Evolutionary conservation across 2,113 vertebrate species (phyloP).

Genomic region (Pardalotus punctatus): DNA sequence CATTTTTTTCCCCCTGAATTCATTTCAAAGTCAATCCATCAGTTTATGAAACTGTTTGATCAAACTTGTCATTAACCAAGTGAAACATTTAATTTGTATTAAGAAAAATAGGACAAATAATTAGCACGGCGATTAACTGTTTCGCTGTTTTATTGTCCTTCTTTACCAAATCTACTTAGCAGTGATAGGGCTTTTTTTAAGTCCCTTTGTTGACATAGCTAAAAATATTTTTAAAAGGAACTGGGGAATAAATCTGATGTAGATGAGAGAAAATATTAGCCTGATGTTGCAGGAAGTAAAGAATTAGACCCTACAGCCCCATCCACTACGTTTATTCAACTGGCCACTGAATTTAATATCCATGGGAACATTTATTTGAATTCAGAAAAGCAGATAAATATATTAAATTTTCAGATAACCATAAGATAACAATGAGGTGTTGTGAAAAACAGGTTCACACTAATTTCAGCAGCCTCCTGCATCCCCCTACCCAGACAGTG

Average conservation of each 20-base stretch:
- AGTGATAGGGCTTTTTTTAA: slow-evolving; percentile 68
- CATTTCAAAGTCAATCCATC: slow-evolving; percentile 86
- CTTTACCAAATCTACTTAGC: slow-evolving; percentile 74
- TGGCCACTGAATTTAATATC: neutral
- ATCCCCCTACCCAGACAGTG: neutral
- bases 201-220: slow-evolving; percentile 55
- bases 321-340: neutral
- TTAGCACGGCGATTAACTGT: slow-evolving; percentile 77
- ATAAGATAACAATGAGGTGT: neutral
- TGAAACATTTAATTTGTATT: slow-evolving; percentile 84
- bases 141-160: slow-evolving; percentile 72
- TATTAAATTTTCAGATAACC: neutral
- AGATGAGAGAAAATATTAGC: slow-evolving; percentile 47
- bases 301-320: neutral
- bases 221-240: slow-evolving; percentile 58
- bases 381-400: neutral
- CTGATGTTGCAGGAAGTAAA: neutral
- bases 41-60: slow-evolving; percentile 85
- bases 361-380: neutral
- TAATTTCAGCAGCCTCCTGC: neutral
- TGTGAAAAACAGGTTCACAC: neutral
- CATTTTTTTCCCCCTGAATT: slow-evolving; percentile 79
- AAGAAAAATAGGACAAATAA: slow-evolving; percentile 83
- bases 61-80: slow-evolving; percentile 84
- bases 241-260: slow-evolving; percentile 41